phyloP scores from a whole-genome alignment of 92 coral and sea anemone genomes.

The Bergia puertoricense region DNA sequence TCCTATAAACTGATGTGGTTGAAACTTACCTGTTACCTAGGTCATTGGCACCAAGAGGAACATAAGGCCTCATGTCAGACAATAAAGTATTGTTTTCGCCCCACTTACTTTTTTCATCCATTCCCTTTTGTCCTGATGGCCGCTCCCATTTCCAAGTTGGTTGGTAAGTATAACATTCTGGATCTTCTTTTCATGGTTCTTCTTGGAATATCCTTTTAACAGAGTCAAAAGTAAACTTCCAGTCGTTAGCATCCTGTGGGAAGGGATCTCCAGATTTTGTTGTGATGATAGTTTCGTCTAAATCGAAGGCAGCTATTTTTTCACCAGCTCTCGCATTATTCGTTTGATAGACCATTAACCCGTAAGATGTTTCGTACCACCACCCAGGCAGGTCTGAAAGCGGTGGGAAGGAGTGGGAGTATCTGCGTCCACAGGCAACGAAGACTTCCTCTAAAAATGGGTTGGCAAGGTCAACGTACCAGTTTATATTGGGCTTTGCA shows the following conservation, averaged over 20 bases:
- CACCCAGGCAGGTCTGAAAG: constrained; percentile 19
- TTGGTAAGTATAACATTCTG: constrained; percentile 35
- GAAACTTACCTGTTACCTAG: too few species aligned
- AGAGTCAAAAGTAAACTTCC: constrained; percentile 10
- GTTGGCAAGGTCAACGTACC: constrained; percentile 25
- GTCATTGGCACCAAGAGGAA: too few species aligned
- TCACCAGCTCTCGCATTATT: background rate
- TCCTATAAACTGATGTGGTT: too few species aligned
- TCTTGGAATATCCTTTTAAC: constrained; percentile 7
- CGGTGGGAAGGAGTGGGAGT: constrained; percentile 12
- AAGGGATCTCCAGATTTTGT: constrained; percentile 21
- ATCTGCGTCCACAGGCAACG: constrained; percentile 26
- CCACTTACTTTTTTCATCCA: too few species aligned
- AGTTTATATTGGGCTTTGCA: constrained; percentile 20
- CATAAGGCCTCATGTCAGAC: too few species aligned
- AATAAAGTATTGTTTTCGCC: too few species aligned
- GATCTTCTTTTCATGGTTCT: background rate
- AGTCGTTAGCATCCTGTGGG: constrained; percentile 24
- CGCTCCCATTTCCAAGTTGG: constrained; percentile 2
- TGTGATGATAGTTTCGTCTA: constrained; percentile 36
- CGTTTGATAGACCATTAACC: constrained; percentile 33
- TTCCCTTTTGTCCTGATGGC: constrained; percentile 1
- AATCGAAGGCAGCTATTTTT: constrained; percentile 27
- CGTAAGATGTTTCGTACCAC: constrained; percentile 29
- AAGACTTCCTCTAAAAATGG: constrained; percentile 6